These are phyloP conservation scores for Omphaloscelis lunosa DNA, from an alignment of 2,888 invertebrate species.

Conservation along the genomic window DNA sequence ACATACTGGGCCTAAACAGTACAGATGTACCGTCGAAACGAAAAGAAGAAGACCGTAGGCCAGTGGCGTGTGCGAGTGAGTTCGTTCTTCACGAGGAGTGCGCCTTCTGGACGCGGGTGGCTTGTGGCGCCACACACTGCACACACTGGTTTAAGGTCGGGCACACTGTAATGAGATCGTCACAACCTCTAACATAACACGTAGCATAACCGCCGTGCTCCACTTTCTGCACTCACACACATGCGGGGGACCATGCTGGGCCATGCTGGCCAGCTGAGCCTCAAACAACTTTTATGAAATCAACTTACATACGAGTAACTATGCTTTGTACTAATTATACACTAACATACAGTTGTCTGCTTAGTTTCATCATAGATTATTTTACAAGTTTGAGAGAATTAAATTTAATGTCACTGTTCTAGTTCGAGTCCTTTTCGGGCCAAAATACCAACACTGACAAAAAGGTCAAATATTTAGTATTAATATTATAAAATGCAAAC, in stretches of 20 bases:
- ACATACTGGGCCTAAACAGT: no score
- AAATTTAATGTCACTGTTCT: background rate
- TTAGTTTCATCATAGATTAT: background rate
- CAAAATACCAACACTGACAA: background rate
- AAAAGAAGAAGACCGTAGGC: no score
- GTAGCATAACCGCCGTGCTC: background rate
- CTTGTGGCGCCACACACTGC: constrained; percentile 3
- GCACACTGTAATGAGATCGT: constrained; percentile 16
- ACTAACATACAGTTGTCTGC: background rate
- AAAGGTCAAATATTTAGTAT: background rate
- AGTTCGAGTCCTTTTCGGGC: background rate
- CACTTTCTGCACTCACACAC: background rate
- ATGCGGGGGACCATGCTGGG: background rate
- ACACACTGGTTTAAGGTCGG: constrained; percentile 52
- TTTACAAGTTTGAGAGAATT: background rate
- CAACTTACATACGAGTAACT: background rate
- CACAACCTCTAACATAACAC: constrained; percentile 4
- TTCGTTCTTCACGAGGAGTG: background rate
- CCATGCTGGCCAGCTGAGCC: background rate
- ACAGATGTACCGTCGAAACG: no score
- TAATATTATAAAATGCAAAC: background rate
- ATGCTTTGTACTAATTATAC: background rate
- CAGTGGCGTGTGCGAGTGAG: background rate
- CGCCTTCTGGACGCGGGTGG: constrained; percentile 2
- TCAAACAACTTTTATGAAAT: background rate